Evolutionary conservation across 2,888 invertebrate genomes (phyloP).

Genomic region (Temnothorax ravouxi): DNA sequence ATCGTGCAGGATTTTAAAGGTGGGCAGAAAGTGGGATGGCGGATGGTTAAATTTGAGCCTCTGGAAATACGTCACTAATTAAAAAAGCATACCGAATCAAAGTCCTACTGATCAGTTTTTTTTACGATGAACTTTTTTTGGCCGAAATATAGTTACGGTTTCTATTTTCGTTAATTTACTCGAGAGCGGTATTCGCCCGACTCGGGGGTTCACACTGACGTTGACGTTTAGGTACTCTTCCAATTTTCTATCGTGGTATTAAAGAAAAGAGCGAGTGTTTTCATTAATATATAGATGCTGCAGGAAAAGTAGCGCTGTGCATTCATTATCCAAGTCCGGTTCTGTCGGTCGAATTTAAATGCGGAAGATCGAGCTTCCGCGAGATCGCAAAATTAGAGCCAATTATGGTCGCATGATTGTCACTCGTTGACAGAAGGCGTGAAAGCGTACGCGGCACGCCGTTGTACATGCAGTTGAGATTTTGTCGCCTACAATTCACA

Average conservation of each 20-base stretch:
- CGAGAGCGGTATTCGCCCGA: background rate
- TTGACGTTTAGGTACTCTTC: background rate
- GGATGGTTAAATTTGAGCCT: background rate
- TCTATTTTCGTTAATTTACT: background rate
- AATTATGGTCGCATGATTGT: slow-evolving; percentile 31
- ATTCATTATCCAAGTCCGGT: background rate
- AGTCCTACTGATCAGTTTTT: background rate
- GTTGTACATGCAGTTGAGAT: background rate
- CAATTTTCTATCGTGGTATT: background rate
- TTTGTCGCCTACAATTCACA: background rate
- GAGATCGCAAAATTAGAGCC: background rate
- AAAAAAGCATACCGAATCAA: background rate
- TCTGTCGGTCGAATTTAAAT: background rate
- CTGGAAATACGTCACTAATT: background rate
- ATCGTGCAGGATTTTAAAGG: slow-evolving; percentile 12
- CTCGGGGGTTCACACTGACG: background rate
- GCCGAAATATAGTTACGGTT: background rate
- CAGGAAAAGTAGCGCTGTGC: background rate
- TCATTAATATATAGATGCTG: background rate
- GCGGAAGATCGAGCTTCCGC: background rate
- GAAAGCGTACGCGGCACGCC: background rate
- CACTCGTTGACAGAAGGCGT: background rate
- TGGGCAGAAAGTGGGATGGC: background rate
- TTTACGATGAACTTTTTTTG: background rate
- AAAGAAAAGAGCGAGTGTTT: background rate